Evolutionary conservation across 2,113 vertebrate genomes (phyloP), one percentile per base, ranked within the genome.

Genomic region (Hoplias malabaricus): DNA sequence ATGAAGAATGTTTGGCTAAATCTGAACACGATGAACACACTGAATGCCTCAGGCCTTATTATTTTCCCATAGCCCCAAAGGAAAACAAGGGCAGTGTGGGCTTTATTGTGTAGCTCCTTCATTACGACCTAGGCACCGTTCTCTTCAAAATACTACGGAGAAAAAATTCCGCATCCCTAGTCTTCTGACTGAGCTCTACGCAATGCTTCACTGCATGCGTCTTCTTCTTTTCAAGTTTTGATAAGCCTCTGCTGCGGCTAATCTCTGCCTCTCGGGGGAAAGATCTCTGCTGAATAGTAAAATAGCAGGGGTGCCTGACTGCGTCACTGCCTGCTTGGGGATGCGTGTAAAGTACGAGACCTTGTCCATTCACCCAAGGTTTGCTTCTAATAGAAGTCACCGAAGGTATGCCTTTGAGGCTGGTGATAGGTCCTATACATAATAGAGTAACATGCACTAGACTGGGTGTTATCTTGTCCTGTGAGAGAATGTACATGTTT

Each of bases 21-120:
- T 56, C 57, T 33, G 5, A 67, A 50, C 59, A 74, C 50, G 25
- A 73, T 74, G 72, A 74, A 46, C 56, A 73, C 59, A 12, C 59
- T 36, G 33, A 36, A 21, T 6, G 2, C 34, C 7, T 4, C 29
- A 50, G 29, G 5, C 31, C 59, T 11, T 34, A 69, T 53, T 34
- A 23, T 42, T 42, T 12, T 3, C 48, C n/a, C 48, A 53, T 33
- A 33, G 29, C 9, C 25, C 57, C 31, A 34, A 61, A 61, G n/a
- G 57, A 61, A 61, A 61, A 61, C 7, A 8, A 13, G 31, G 14
- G 2, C 31, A 7, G n/a, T 36, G 9, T 25, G 46, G 25, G 61
- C 16, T 23, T 57, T 42, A 27, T 23, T 4, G 21, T 29, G 23
- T 19, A 43, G 27, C 21, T 21, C 19, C 42, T 50, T 48, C 31